These are phyloP conservation scores for Serinus canaria DNA, from an alignment of 2,113 vertebrate species.

Conservation along the genomic window DNA sequence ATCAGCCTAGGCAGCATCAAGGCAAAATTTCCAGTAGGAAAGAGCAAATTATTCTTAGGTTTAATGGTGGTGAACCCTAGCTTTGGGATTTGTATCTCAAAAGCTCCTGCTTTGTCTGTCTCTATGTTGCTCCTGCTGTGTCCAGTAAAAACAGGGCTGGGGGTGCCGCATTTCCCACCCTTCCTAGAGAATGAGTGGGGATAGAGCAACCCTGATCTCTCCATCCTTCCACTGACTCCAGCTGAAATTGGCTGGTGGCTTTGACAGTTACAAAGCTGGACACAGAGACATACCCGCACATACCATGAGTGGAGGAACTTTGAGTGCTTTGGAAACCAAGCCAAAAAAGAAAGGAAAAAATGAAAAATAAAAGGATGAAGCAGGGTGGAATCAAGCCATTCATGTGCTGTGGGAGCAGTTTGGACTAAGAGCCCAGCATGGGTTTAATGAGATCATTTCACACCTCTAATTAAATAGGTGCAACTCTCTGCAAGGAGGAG, in stretches of 20 bases:
- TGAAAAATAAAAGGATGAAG: neutral
- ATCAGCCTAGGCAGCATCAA: neutral
- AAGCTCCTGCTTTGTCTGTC: neutral
- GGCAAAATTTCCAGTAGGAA: neutral
- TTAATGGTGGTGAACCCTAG: neutral
- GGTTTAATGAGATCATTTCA: constrained; percentile 38
- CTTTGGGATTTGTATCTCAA: neutral
- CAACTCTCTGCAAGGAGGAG: neutral
- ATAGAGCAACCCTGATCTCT: neutral
- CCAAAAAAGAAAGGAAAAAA: neutral
- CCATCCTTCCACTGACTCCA: neutral
- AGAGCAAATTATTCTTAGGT: neutral
- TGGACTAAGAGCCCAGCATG: neutral
- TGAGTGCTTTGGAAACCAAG: neutral
- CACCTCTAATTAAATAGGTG: constrained; percentile 41
- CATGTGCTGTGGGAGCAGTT: neutral
- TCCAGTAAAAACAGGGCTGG: neutral
- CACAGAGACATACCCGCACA: neutral
- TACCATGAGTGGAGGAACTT: neutral
- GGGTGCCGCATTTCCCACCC: neutral
- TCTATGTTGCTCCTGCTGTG: neutral
- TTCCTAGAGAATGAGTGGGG: rapidly evolving
- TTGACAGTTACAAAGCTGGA: neutral
- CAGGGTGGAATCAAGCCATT: neutral
- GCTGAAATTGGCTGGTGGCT: neutral